Percentiles rank a stretch among this genome's conserved stretches.
Evolutionary conservation across 2,113 vertebrate species (phyloP).

Genomic region (Todiramphus chloris): DNA sequence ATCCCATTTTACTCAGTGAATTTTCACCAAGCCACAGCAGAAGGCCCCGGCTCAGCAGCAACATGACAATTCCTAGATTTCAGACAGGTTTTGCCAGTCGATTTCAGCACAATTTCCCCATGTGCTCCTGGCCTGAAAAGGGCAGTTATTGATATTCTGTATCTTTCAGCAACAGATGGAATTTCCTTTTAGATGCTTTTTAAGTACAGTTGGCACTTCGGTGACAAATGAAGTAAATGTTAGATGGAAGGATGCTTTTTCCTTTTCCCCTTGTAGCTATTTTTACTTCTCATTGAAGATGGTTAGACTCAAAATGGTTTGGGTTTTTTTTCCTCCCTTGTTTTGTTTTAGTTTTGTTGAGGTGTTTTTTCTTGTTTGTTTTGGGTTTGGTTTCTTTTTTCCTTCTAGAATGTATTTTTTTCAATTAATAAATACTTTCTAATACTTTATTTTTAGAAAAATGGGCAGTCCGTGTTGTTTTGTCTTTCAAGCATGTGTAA

Average conservation of each 20-base stretch:
- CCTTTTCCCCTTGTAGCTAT: neutral
- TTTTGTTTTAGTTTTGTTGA: too few relatives aligned
- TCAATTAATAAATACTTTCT: neutral
- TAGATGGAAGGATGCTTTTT: neutral
- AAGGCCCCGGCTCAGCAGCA: neutral
- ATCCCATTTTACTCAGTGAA: constrained; percentile 37
- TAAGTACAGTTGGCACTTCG: neutral
- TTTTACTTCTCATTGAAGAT: neutral
- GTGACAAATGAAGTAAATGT: neutral
- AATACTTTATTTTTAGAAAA: neutral
- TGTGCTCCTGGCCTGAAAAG: neutral
- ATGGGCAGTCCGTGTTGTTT: neutral
- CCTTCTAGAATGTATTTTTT: neutral
- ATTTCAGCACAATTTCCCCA: neutral
- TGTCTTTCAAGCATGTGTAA: neutral
- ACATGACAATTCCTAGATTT: neutral
- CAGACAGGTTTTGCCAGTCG: neutral
- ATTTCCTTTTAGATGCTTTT: neutral
- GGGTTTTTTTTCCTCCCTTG: too few relatives aligned
- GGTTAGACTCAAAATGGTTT: neutral
- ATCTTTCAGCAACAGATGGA: neutral
- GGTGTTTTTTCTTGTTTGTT: too few relatives aligned
- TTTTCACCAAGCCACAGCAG: constrained; percentile 20
- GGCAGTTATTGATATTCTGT: neutral
- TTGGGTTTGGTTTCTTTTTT: too few relatives aligned